A percentile compares a stretch with the other conserved stretches of the same genome.
These are phyloP conservation scores for Zaprionus davidi DNA, from an alignment of 1,140 invertebrate species.

Conservation along the genomic window DNA sequence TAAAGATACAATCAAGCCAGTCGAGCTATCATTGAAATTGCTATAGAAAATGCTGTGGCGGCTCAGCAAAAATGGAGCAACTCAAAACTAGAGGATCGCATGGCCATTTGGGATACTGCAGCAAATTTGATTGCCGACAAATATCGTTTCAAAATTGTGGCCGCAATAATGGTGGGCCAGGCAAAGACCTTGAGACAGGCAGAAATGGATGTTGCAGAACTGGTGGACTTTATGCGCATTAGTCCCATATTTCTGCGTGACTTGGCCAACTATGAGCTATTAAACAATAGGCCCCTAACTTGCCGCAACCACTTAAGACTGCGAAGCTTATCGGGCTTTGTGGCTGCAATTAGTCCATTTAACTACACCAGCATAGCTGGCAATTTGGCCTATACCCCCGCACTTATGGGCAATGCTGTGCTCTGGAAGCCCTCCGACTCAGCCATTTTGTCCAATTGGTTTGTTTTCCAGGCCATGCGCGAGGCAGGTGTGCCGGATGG, in stretches of 20 bases:
- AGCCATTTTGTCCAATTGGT: constrained; percentile 97
- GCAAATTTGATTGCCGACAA: constrained; percentile 94
- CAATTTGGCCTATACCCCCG: constrained; percentile 97
- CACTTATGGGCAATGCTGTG: constrained; percentile 98
- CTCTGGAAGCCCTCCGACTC: constrained; percentile 99
- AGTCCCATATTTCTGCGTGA: constrained; percentile 94
- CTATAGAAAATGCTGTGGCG: constrained; percentile 94
- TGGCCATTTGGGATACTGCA: constrained; percentile 92
- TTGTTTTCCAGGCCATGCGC: constrained; percentile 95
- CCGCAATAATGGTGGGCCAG: constrained; percentile 98
- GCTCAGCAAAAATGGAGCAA: constrained; percentile 93
- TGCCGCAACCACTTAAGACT: constrained; percentile 92
- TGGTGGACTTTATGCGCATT: constrained; percentile 97
- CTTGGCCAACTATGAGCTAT: constrained; percentile 90
- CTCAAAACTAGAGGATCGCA: constrained; percentile 90
- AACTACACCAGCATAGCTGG: constrained; percentile 99
- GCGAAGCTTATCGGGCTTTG: constrained; percentile 97
- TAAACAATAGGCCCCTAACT: constrained; percentile 87
- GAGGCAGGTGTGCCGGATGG: constrained; percentile 97
- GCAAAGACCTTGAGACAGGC: constrained; percentile 97
- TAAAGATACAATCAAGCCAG: constrained; percentile 88
- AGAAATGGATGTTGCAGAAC: constrained; percentile 98
- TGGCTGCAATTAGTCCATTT: constrained; percentile 98
- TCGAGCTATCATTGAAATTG: constrained; percentile 91
- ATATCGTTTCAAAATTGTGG: constrained; percentile 94